These are phyloP conservation scores for Penaeus vannamei DNA, from an alignment of 1,140 invertebrate species.

Conservation along the genomic window DNA sequence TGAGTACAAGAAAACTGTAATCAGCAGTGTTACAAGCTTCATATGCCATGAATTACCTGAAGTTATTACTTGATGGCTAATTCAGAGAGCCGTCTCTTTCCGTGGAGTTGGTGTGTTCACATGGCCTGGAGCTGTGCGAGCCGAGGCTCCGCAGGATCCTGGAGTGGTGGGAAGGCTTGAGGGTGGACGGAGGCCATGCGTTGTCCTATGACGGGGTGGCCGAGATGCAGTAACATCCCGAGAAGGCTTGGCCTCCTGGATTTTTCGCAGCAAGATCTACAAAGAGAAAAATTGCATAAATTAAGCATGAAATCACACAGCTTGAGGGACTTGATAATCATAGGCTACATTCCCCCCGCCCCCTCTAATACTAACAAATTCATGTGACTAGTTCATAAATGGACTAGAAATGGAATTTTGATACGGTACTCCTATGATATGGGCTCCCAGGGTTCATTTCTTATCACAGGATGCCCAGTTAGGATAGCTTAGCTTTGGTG, in stretches of 20 bases:
- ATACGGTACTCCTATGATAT: too few species aligned
- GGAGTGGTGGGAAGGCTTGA: conserved; percentile 50
- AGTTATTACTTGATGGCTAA: conserved; percentile 25
- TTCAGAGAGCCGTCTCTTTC: conserved; percentile 64
- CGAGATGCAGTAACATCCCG: conserved; percentile 54
- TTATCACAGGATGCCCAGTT: too few species aligned
- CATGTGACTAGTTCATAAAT: too few species aligned
- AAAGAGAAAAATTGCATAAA: neutral
- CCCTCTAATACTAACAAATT: too few species aligned
- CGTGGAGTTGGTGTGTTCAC: conserved; percentile 39
- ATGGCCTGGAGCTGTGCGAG: conserved; percentile 48
- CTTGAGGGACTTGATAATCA: too few species aligned
- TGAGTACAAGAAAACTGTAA: conserved; percentile 7
- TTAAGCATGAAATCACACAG: too few species aligned
- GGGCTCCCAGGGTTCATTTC: too few species aligned
- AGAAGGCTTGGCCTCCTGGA: conserved; percentile 66
- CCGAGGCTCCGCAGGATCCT: conserved; percentile 61
- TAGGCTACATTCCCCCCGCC: too few species aligned
- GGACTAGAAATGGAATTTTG: too few species aligned
- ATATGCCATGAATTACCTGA: conserved; percentile 31
- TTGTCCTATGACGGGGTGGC: conserved; percentile 24
- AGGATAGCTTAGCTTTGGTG: too few species aligned
- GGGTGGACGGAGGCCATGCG: conserved; percentile 51
- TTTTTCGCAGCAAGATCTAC: conserved; percentile 63
- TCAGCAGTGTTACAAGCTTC: neutral